Conservation (phyloP, 2,113 vertebrate genomes). For the Brachypodius melanocephalos region DNA sequence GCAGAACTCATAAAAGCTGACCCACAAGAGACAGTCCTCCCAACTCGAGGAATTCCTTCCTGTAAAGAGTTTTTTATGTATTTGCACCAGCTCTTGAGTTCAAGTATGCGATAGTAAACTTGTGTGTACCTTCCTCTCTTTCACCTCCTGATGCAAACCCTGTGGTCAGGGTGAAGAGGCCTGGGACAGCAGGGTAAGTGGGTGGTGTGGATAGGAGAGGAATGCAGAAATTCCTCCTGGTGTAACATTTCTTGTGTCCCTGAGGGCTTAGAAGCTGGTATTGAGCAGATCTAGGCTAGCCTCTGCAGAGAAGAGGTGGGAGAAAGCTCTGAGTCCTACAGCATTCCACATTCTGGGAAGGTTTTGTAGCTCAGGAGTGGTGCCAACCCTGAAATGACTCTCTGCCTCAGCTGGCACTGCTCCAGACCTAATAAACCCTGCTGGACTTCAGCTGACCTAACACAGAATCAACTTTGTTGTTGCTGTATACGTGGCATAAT, state of each 20-base stretch:
- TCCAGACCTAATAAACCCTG: conserved; percentile 19
- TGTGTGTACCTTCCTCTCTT: not conserved
- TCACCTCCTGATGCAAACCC: not conserved
- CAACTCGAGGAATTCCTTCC: not conserved
- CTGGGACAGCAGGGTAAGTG: accelerated
- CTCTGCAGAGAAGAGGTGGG: not conserved
- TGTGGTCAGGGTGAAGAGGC: not conserved
- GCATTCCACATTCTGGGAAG: not conserved
- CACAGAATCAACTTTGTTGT: not conserved
- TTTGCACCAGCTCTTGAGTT: not conserved
- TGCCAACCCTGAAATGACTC: not conserved
- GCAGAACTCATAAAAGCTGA: not conserved
- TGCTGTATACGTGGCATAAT: not conserved
- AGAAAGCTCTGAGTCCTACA: not conserved
- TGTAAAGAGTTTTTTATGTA: not conserved
- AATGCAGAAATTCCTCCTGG: not conserved
- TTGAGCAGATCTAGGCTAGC: not conserved
- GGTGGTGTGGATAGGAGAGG: not conserved
- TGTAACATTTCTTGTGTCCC: not conserved
- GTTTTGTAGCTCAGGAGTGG: not conserved
- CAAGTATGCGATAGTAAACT: not conserved
- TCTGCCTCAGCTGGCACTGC: not conserved
- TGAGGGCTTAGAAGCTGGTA: not conserved
- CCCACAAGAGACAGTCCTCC: not conserved
- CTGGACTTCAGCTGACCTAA: not conserved